A percentile compares a stretch with the other conserved stretches of the same genome.
These are phyloP conservation scores for Actenoides hombroni DNA, from an alignment of 2,113 vertebrate species.

Conservation along the genomic window DNA sequence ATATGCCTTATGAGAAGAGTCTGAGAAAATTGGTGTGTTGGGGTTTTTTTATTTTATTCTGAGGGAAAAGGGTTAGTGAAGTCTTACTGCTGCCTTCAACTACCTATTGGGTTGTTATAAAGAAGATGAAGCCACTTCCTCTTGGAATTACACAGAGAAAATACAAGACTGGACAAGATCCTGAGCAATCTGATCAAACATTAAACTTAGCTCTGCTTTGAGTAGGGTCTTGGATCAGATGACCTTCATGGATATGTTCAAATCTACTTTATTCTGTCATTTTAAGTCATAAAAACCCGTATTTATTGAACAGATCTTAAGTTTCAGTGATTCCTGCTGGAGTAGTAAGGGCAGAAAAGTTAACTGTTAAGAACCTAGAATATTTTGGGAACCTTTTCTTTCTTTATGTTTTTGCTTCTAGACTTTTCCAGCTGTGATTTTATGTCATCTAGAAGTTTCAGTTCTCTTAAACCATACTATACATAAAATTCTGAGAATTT, in stretches of 20 bases:
- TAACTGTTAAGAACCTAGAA: neutral
- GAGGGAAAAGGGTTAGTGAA: neutral
- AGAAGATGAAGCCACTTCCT: neutral
- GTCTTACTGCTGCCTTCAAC: neutral
- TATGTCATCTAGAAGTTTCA: neutral
- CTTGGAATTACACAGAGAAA: neutral
- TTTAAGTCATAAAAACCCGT: neutral
- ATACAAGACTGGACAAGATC: neutral
- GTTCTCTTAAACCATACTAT: neutral
- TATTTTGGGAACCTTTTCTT: neutral
- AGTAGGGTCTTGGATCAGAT: neutral
- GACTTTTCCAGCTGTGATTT: constrained; percentile 12
- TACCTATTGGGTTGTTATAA: neutral
- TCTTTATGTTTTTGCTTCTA: neutral
- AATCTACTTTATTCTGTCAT: neutral
- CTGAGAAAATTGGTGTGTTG: neutral
- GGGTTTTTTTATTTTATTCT: neutral
- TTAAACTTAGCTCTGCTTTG: neutral
- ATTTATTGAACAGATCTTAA: neutral
- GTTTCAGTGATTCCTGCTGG: neutral
- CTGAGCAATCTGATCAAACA: neutral
- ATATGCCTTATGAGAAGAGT: neutral
- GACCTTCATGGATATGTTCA: neutral
- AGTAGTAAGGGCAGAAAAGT: neutral
- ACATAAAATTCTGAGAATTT: neutral